Conservation (phyloP, 2,888 invertebrate genomes). For the Apotomis turbidana region DNA sequence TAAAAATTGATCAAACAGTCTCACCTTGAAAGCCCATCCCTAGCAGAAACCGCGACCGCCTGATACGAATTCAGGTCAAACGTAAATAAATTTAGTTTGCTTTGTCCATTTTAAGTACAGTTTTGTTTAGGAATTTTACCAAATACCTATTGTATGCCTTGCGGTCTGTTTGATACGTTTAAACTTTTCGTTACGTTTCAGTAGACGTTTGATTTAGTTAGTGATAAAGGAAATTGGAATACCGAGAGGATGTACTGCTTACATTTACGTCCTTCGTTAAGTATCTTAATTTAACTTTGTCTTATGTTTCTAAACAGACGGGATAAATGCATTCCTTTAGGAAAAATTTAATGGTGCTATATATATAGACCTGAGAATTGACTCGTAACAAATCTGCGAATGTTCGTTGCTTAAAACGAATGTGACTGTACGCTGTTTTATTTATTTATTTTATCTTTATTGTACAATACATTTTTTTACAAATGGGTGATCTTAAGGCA, state of each 20-base stretch:
- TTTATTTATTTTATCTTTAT: too few relatives aligned
- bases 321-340: too few relatives aligned
- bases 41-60: constrained; percentile 31
- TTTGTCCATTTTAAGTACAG: constrained; percentile 40
- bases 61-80: constrained; percentile 41
- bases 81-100: constrained; percentile 41
- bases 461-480: too few relatives aligned
- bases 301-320: too few relatives aligned
- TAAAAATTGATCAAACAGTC: neutral
- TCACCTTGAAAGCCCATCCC: constrained; percentile 24
- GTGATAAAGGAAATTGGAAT: constrained; percentile 17
- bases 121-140: constrained; percentile 36
- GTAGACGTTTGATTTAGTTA: constrained; percentile 22
- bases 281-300: neutral
- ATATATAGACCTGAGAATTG: too few relatives aligned
- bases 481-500: too few relatives aligned
- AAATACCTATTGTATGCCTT: constrained; percentile 20
- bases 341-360: too few relatives aligned
- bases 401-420: too few relatives aligned
- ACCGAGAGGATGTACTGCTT: neutral
- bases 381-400: too few relatives aligned
- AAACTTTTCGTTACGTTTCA: constrained; percentile 15
- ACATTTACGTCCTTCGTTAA: too few relatives aligned
- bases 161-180: constrained; percentile 35
- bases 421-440: too few relatives aligned